Evolutionary conservation across 1,140 invertebrate genomes (phyloP), one percentile per base, ranked within the genome.

Genomic region (Papilio aristodemus): DNA sequence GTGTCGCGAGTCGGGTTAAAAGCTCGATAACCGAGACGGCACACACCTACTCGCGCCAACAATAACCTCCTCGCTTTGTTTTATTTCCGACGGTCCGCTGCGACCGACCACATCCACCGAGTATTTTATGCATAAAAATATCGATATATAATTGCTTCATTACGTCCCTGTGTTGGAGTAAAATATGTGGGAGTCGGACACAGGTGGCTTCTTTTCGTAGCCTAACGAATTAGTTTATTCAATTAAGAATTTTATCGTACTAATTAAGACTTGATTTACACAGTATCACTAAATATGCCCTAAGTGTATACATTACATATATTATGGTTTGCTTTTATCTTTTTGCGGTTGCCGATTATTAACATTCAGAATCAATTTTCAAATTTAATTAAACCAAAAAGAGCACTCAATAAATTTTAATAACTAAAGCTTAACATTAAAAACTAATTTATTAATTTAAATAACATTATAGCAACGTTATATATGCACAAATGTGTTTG

Each of bases 121-220:
- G 87, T 84, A 89, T 91, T 90, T 91, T 90, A 89, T 91, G 89
- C 89, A 90, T 88, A 90, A 90, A 91, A 90, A 91, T 91, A 91
- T 90, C 89, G 89, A 91, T 91, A 90, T 91, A 91, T 91, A 91
- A 91, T 91, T 91, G 89, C 89, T 91, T 91, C 89, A 91, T 91
- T 91, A 91, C 89, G 89, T 89, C 87, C 81, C 84, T 89, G 86
- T 89, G 87, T 91, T 90, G 81, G 86, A 86, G 82, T 91, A 89
- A 91, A 89, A 91, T 91, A 91, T 90, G 89, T 91, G 89, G 89
- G 87, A 91, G 87, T 88, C 67, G 70, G 71, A 80, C 79, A 91
- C 85, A 91, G 89, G 89, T 68, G 76, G 89, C 72, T 81, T 69
- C 70, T 68, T n/a, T 74, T 80, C 41, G 50, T 37, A 38, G 36